phyloP scores from a whole-genome alignment of 2,797 vertebrate species.

The Sphenopsis melanotis region DNA sequence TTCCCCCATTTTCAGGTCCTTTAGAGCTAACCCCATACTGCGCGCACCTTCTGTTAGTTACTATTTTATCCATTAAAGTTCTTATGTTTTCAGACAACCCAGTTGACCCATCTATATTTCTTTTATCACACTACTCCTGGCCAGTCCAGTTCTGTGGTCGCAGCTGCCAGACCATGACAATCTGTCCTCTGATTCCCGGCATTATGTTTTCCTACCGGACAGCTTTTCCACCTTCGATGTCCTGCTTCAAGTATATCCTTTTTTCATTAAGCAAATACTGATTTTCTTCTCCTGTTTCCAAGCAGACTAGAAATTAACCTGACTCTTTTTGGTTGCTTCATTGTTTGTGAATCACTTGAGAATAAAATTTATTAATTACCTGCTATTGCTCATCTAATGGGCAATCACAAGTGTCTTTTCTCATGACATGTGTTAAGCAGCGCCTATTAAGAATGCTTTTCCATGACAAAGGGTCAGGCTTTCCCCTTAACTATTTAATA shows the following conservation, averaged over 20 bases:
- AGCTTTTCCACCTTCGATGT: not conserved
- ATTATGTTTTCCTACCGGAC: not conserved
- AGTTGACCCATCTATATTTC: not conserved
- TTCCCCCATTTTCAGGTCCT: not conserved
- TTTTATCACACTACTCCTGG: not conserved
- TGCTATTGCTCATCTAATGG: slow-evolving; percentile 2
- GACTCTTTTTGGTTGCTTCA: slow-evolving; percentile 31
- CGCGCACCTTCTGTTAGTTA: not conserved
- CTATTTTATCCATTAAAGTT: not conserved
- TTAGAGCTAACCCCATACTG: not conserved
- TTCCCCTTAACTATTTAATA: slow-evolving; percentile 28
- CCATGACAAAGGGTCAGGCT: not conserved
- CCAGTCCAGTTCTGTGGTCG: not conserved
- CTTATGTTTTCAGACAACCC: not conserved
- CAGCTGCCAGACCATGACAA: not conserved
- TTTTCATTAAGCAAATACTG: slow-evolving; percentile 71
- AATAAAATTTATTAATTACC: slow-evolving; percentile 45
- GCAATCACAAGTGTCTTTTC: not conserved
- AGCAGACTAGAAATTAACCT: slow-evolving; percentile 51
- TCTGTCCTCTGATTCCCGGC: not conserved
- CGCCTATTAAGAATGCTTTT: not conserved
- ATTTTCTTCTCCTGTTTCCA: slow-evolving; percentile 50
- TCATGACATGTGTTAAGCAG: not conserved
- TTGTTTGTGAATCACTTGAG: slow-evolving; percentile 29
- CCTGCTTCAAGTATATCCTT: slow-evolving; percentile 31